A percentile compares a stretch with the other conserved stretches of the same genome.
Conservation (phyloP, 2,797 vertebrate species). For the Enteromius fasciolatus region DNA sequence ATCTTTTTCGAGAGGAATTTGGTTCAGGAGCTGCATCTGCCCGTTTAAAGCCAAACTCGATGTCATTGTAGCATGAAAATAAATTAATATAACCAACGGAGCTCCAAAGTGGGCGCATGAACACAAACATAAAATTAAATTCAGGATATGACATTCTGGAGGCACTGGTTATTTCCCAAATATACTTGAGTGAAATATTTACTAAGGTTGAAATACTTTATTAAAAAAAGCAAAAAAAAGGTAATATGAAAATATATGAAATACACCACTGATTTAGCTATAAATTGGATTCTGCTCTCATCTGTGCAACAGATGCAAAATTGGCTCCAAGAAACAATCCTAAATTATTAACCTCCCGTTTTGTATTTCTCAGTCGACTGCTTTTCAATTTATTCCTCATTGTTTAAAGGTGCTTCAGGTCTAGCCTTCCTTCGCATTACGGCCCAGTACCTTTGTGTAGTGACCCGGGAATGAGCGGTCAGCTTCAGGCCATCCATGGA, state of each 20-base stretch:
- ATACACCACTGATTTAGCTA: not conserved
- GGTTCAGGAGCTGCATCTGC: not conserved
- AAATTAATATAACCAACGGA: not conserved
- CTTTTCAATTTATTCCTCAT: constrained; percentile 9
- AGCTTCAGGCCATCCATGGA: not conserved
- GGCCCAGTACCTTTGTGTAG: not conserved
- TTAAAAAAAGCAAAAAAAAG: not conserved
- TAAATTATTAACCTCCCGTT: constrained; percentile 20
- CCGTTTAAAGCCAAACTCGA: not conserved
- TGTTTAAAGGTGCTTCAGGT: not conserved
- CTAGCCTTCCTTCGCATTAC: not conserved
- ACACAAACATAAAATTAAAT: not conserved
- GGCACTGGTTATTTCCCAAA: not conserved
- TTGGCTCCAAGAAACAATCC: not conserved
- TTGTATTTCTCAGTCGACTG: constrained; percentile 8
- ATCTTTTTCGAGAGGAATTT: not conserved
- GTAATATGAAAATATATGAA: not conserved
- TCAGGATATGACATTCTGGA: not conserved
- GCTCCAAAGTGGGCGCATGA: not conserved
- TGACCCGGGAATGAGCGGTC: not conserved
- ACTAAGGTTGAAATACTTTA: not conserved
- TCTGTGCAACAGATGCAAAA: not conserved
- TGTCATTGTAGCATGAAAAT: not conserved
- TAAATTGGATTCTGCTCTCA: not conserved
- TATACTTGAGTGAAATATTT: not conserved